Evolutionary conservation across 1,140 invertebrate species (phyloP), one percentile per base, ranked within the genome.

Genomic region (Dreissena rostriformis): DNA sequence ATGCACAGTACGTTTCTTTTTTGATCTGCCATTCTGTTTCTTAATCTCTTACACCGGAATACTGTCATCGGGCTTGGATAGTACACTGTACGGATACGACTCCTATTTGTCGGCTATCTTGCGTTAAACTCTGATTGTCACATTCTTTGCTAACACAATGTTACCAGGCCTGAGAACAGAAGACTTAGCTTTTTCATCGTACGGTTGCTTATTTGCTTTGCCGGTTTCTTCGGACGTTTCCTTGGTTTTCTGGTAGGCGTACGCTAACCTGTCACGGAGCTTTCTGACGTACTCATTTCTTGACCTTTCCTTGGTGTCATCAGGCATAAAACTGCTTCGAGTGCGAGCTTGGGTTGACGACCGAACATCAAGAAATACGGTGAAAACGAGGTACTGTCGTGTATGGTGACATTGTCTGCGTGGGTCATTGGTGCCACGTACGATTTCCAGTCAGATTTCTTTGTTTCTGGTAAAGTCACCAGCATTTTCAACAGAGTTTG

Each of bases 31-130:
- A 63, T 75, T 75, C 55, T 75, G 28, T 53, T 75, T 61, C n/a
- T 26, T 8, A 8, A 75, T 26, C 5, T 14, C 24, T 11, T 2
- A 77, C 10, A 77, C 74, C 24, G 74, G 74, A 19, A 65, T 77
- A n/a, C 66, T 61, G 4, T 65, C 28, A 22, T 77, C 66, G 1
- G 55, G 63, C 24, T 68, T 26, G 17, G 8, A 19, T 0, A 70
- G 39, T 11, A 80, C 19, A 11, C 55, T n/a, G 55, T 80, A 80
- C 11, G 77, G 49, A 12, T 80, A 39, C 19, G n/a, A n/a, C 51
- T 80, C 67, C 77, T 66, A 80, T 70, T 28, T 52, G 26, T 80
- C 66, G 15, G 77, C 49, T 4, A 80, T 26, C 52, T 80, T 80
- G 55, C 67, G 65, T 39, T 80, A 70, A n/a, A 65, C 65, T 53